Conservation (phyloP, 2,797 vertebrate genomes). For the Acanthopagrus latus region DNA sequence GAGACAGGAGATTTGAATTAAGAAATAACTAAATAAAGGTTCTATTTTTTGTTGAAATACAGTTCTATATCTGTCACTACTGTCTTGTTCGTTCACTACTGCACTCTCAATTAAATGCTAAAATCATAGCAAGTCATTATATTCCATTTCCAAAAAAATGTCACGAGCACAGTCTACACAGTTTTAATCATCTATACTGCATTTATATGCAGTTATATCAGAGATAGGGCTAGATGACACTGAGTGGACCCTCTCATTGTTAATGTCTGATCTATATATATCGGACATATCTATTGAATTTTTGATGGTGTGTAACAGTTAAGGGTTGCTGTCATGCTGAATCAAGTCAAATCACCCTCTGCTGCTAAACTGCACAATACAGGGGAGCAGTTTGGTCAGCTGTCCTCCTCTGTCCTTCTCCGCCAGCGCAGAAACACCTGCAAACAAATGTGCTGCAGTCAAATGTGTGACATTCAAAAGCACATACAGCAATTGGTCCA, state of each 20-base stretch:
- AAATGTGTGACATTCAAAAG: constrained; percentile 1
- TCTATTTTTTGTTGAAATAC: too few relatives aligned
- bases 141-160: too few relatives aligned
- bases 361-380: neutral
- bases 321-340: neutral
- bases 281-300: too few relatives aligned
- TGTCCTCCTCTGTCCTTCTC: neutral
- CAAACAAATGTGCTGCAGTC: constrained; percentile 12
- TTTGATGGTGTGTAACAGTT: too few relatives aligned
- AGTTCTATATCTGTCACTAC: too few relatives aligned
- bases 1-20: too few relatives aligned
- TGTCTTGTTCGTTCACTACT: too few relatives aligned
- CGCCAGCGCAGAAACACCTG: constrained; percentile 46
- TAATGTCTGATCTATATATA: neutral
- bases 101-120: too few relatives aligned
- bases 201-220: neutral
- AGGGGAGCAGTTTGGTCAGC: constrained; percentile 7
- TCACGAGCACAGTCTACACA: neutral
- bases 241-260: neutral
- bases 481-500: constrained; percentile 2
- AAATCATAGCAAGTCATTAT: too few relatives aligned
- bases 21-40: too few relatives aligned
- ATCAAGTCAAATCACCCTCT: constrained; percentile 6
- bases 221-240: neutral
- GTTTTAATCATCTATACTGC: neutral